A percentile compares a stretch with the other conserved stretches of the same genome.
Evolutionary conservation across 2,797 vertebrate species (phyloP).

Genomic region (Aldrovandia affinis): DNA sequence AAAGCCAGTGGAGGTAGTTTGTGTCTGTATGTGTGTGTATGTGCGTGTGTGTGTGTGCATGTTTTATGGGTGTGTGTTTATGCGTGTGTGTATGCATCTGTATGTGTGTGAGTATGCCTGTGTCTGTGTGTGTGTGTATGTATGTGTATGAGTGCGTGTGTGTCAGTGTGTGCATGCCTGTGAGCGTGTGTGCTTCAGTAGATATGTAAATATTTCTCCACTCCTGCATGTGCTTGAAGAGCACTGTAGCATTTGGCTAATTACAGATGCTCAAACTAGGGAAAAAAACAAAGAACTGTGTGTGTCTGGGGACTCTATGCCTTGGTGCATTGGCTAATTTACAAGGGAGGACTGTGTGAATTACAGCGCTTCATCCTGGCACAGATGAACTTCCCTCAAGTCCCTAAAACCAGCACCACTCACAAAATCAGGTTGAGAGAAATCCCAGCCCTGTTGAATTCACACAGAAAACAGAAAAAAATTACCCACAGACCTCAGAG

Average conservation of each 20-base stretch:
- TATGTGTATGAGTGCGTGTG: too few species aligned
- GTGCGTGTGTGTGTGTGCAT: background rate
- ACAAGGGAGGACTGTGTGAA: background rate
- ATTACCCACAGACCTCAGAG: background rate
- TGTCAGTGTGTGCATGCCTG: too few species aligned
- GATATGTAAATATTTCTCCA: background rate
- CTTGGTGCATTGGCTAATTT: background rate
- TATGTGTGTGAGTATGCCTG: too few species aligned
- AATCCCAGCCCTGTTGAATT: background rate
- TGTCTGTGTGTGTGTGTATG: background rate
- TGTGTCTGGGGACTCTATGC: background rate
- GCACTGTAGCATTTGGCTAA: background rate
- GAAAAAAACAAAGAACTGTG: background rate
- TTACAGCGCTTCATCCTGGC: background rate
- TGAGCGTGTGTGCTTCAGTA: background rate
- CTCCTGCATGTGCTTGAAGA: background rate
- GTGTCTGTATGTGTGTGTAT: background rate
- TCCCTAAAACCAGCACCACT: background rate
- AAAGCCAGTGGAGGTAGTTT: background rate
- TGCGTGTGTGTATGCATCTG: too few species aligned
- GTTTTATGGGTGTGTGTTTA: too few species aligned
- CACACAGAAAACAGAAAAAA: background rate
- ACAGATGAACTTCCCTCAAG: background rate
- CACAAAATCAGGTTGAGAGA: background rate
- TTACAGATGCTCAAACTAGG: background rate